Percentiles rank a stretch among this genome's conserved stretches.
These are phyloP conservation scores for Cataglyphis livida DNA, from an alignment of 2,888 invertebrate genomes.

Conservation along the genomic window DNA sequence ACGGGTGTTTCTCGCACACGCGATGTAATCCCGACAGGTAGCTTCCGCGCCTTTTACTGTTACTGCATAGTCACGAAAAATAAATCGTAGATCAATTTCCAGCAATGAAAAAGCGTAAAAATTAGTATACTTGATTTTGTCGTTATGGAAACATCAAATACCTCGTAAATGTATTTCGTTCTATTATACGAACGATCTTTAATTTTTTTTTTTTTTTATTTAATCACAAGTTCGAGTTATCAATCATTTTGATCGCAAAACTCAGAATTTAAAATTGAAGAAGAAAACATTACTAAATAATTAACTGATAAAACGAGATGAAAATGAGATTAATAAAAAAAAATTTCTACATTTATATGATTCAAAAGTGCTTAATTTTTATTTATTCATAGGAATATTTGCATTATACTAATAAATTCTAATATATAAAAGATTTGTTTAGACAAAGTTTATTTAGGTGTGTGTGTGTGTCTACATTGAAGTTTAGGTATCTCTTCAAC, in stretches of 20 bases:
- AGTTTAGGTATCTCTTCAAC: background rate
- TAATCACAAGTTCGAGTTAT: conserved; percentile 5
- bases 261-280: background rate
- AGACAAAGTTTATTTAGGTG: background rate
- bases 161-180: background rate
- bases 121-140: background rate
- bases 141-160: background rate
- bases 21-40: background rate
- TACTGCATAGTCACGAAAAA: background rate
- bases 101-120: too few species aligned
- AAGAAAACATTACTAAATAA: background rate
- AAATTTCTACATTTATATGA: background rate
- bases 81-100: conserved; percentile 1
- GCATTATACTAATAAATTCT: background rate
- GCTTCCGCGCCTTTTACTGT: background rate
- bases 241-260: background rate
- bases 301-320: background rate
- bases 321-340: background rate
- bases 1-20: background rate
- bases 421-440: background rate
- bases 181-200: background rate
- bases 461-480: background rate
- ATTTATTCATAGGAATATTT: background rate
- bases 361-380: background rate
- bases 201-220: background rate